A percentile compares a stretch with the other conserved stretches of the same genome.
phyloP scores from a whole-genome alignment of 2,797 vertebrate genomes.

The Myioborus miniatus region DNA sequence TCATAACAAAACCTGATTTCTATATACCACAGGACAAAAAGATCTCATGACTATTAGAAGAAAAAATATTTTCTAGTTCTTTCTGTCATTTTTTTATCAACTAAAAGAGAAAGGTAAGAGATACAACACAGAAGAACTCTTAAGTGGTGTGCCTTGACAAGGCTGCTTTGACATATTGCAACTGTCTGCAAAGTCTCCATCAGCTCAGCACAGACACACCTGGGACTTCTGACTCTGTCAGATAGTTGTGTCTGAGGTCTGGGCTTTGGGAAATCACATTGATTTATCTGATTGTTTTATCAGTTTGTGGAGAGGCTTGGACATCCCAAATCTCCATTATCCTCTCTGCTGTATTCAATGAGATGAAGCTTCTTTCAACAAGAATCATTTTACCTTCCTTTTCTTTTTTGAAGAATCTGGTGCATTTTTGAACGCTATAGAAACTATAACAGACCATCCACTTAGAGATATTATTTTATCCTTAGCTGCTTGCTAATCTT shows the following conservation, averaged over 20 bases:
- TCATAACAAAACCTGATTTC: background rate
- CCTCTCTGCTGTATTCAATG: background rate
- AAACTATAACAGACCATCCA: background rate
- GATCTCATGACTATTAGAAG: background rate
- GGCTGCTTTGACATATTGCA: background rate
- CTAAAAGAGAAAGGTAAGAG: background rate
- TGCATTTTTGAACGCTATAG: background rate
- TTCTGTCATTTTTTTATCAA: background rate
- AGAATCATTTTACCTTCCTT: background rate
- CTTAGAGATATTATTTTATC: background rate
- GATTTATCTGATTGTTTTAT: background rate
- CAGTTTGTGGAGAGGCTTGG: background rate
- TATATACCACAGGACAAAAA: background rate
- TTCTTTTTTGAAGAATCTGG: background rate
- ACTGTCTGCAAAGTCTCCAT: background rate
- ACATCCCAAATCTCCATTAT: background rate
- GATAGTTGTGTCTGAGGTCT: background rate
- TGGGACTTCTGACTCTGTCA: background rate
- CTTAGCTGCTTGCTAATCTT: background rate
- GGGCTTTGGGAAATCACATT: background rate
- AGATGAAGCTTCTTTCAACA: background rate
- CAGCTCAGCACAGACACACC: background rate
- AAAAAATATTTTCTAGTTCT: background rate
- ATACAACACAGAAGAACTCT: background rate
- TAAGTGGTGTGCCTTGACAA: background rate